Evolutionary conservation across 2,888 invertebrate species (phyloP), one percentile per base, ranked within the genome.

Genomic region (Eupeodes latifasciatus): DNA sequence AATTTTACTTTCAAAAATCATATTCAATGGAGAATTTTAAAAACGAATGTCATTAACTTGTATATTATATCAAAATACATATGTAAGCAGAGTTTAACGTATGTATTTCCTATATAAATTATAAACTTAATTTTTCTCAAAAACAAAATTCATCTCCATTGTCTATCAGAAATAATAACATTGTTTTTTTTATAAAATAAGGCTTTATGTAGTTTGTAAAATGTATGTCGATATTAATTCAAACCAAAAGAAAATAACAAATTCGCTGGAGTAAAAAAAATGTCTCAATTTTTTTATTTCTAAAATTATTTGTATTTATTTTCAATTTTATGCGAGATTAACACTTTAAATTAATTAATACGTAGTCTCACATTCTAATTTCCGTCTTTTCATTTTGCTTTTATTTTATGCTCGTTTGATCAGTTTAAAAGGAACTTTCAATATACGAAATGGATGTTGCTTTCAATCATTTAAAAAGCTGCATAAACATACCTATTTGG

Each of bases 201-300:
- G 81, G 81, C 85, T 88, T 87, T 66, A 81, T 78, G 78, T 88
- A 85, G 85, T 71, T 75, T 71, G 16, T 55, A 71, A 34, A 27
- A n/a, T 59, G 69, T 85, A 78, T 36, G 78, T 88, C 62, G 19
- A 84, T 75, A 88, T 77, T 88, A 81, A 88, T 88, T 88, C 57
- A 88, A 88, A 88, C 88, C 86, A 80, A 82, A 86, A 77, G 55
- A 86, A 86, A 86, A 89, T 84, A 87, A 89, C 84, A 87, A 85
- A 89, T 81, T 86, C 80, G 80, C 75, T 83, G 66, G 80, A 71
- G 76, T 79, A 81, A 76, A 11, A 53, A 82, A 66, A 51, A 40
- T 12, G 10, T 66, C 57, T 27, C n/a, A 69, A 44, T 78, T 49
- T 12, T 66, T 77, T 74, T 62, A 74, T n/a, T 6, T 61, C 78